Evolutionary conservation across 2,797 vertebrate genomes (phyloP).

Genomic region (Aeoliscus strigatus): DNA sequence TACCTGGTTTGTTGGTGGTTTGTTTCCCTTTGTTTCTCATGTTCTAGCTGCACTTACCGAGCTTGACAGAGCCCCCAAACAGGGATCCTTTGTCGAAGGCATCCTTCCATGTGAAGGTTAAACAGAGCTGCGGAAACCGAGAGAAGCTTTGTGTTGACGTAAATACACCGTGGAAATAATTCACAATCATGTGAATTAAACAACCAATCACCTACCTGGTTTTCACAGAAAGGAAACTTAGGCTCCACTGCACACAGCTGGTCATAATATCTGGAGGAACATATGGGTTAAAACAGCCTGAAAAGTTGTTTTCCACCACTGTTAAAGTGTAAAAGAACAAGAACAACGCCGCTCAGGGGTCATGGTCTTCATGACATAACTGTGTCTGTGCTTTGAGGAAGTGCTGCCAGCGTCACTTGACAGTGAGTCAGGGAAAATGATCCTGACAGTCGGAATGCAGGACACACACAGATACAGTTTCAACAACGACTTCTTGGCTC

Average conservation of each 20-base stretch:
- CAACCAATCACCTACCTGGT: conserved; percentile 83
- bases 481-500: too few species aligned
- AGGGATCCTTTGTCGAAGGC: conserved; percentile 99
- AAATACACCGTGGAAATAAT: conserved; percentile 12
- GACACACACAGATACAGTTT: background rate
- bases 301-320: conserved; percentile 1
- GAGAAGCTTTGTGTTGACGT: conserved; percentile 24
- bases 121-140: conserved; percentile 81
- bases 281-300: background rate
- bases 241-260: conserved; percentile 94
- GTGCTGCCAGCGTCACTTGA: conserved; percentile 26
- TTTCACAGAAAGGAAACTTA: conserved; percentile 97
- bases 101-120: conserved; percentile 99
- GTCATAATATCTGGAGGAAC: conserved; percentile 87
- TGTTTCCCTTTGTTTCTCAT: too few species aligned
- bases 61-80: conserved; percentile 94
- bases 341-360: background rate
- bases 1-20: too few species aligned
- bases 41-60: conserved; percentile 74
- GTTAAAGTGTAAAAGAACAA: too few species aligned
- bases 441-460: background rate
- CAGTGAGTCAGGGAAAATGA: conserved; percentile 50
- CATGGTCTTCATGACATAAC: conserved; percentile 11
- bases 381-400: conserved; percentile 23
- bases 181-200: conserved; percentile 3